Conservation (phyloP, 2,113 vertebrate genomes). For the Sceloporus tristichus region DNA sequence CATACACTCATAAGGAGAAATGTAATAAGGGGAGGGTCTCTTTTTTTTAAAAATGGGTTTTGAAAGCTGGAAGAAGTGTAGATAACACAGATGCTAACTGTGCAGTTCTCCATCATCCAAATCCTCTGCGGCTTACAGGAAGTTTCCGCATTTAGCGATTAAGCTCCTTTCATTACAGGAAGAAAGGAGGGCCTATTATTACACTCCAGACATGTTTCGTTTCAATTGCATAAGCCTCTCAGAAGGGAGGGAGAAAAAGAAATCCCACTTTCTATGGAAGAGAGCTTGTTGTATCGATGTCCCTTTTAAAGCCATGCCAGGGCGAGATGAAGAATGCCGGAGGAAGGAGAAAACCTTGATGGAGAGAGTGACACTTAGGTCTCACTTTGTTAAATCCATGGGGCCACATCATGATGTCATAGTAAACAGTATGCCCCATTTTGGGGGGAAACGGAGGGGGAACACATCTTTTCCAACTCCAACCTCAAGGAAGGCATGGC, state of each 20-base stretch:
- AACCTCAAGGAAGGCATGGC: neutral
- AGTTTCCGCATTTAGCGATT: conserved; percentile 47
- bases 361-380: conserved; percentile 25
- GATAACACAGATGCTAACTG: conserved; percentile 46
- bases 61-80: conserved; percentile 51
- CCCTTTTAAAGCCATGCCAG: conserved; percentile 65
- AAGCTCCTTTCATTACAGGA: conserved; percentile 37
- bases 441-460: neutral
- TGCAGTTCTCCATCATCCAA: conserved; percentile 35
- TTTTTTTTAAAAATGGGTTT: neutral
- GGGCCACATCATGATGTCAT: conserved; percentile 38
- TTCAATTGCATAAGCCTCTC: conserved; percentile 57
- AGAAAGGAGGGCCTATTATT: conserved; percentile 20
- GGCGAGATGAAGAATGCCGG: neutral
- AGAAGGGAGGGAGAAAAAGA: conserved; percentile 26
- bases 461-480: neutral
- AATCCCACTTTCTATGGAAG: conserved; percentile 59
- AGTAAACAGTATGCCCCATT: conserved; percentile 1
- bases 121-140: conserved; percentile 39
- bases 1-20: too few relatives aligned
- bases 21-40: accelerated
- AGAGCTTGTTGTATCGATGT: conserved; percentile 54
- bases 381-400: conserved; percentile 29
- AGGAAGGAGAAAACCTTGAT: neutral
- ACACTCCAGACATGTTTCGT: conserved; percentile 62